These are phyloP conservation scores for Acyrthosiphon pisum DNA, from an alignment of 1,140 invertebrate genomes.

Conservation along the genomic window DNA sequence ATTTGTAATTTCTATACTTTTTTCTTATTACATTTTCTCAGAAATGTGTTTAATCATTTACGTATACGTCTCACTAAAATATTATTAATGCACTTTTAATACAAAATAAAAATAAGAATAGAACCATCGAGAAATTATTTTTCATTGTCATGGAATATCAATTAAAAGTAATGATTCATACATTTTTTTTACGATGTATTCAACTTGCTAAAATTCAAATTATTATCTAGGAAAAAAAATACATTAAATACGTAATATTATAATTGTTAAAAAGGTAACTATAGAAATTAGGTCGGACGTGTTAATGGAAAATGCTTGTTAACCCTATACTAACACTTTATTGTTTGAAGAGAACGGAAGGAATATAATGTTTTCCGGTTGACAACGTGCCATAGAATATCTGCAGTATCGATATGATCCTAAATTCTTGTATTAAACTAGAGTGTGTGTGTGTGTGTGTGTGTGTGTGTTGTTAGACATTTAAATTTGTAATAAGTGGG, in stretches of 20 bases:
- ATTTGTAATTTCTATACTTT: neutral
- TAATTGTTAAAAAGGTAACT: constrained; percentile 1
- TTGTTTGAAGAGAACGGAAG: neutral
- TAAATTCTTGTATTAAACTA: neutral
- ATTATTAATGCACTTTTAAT: neutral
- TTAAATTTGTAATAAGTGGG: neutral
- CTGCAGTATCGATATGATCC: neutral
- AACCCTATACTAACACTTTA: neutral
- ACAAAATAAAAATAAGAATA: neutral
- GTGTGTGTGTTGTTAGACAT: neutral
- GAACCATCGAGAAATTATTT: neutral
- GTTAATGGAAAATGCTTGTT: constrained; percentile 8
- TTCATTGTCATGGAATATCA: neutral
- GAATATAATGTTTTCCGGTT: constrained; percentile 9
- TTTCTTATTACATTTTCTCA: neutral
- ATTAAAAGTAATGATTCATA: neutral
- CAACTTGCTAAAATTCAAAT: neutral
- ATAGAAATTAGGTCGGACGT: neutral
- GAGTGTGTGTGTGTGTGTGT: too few species aligned
- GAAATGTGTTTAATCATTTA: neutral
- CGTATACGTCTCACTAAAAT: neutral
- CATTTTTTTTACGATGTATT: neutral
- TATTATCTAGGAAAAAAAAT: neutral
- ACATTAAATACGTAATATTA: neutral
- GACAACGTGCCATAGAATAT: neutral